Evolutionary conservation across 2,797 vertebrate species (phyloP), one percentile per base, ranked within the genome.

Genomic region (Megalops cyprinoides): DNA sequence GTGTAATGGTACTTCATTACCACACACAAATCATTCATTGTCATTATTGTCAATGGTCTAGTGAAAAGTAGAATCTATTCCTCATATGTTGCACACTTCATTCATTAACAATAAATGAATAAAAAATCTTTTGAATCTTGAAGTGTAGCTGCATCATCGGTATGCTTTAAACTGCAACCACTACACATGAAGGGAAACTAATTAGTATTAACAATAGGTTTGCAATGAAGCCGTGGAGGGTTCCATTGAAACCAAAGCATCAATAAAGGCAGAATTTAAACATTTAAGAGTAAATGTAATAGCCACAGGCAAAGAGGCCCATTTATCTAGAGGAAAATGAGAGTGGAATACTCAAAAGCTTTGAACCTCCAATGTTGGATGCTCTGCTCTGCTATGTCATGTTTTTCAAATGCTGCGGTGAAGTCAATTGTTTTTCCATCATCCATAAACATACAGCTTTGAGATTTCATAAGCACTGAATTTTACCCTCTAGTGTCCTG

Each of bases 321-420:
- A 39, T 67, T 81, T 76, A 37, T 80, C 71, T 56, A 14, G 12
- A 51, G 31, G 20, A 81, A 15, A 34, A 81, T 76, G 28, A 76
- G 74, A 80, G 8, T 9, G 55, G 25, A 55, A 49, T 28, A 14
- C 55, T 44, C n/a, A 4, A 79, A 34, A 23, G 39, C 28, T 42
- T 42, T 76, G 18, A 75, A 62, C 75, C 76, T 14, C 31, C 51
- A 65, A 75, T 12, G 9, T 31, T 65, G 28, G 46, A 28, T 76
- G 20, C 65, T 81, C 74, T 81, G 34, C 39, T 23, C 1, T 15
- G 51, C 25, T 34, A 20, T 62, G 73, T 67, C 76, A 76, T 62
- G 76, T 81, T 76, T 81, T 65, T 76, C 46, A 60, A 49, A 67
- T 46, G 49, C 44, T 76, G 55, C 46, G 42, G 46, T 76, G 65